phyloP scores from a whole-genome alignment of 2,797 vertebrate genomes.

The Micropoecilia bifurca region DNA sequence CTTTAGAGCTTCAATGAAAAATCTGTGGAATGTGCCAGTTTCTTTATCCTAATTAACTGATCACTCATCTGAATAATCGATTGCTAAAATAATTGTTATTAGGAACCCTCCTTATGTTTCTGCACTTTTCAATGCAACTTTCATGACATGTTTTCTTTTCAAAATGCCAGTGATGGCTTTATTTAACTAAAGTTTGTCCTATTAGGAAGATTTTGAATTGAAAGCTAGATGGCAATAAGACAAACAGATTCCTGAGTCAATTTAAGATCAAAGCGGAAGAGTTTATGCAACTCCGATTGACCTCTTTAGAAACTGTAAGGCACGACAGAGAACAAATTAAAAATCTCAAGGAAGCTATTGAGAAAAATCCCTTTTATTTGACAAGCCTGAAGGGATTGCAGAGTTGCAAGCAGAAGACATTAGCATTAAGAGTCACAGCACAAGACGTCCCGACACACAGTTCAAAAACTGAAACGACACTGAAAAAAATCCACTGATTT shows the following conservation, averaged over 20 bases:
- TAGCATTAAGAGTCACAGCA: background rate
- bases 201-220: background rate
- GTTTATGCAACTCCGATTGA: background rate
- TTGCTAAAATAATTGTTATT: too few relatives aligned
- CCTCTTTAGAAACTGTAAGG: background rate
- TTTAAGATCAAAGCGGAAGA: background rate
- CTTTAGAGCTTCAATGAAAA: too few relatives aligned
- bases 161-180: background rate
- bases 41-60: too few relatives aligned
- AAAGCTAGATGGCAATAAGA: conserved; percentile 12
- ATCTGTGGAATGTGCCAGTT: too few relatives aligned
- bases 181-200: background rate
- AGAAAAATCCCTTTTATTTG: background rate
- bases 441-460: background rate
- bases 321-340: background rate
- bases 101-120: background rate
- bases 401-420: conserved; percentile 1
- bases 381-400: background rate
- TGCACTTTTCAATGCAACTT: background rate
- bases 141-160: background rate
- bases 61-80: too few relatives aligned
- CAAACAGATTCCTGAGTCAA: background rate
- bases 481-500: background rate
- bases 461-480: background rate
- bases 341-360: background rate